A percentile compares a stretch with the other conserved stretches of the same genome.
These are phyloP conservation scores for Dione juno DNA, from an alignment of 2,888 invertebrate genomes.

Conservation along the genomic window DNA sequence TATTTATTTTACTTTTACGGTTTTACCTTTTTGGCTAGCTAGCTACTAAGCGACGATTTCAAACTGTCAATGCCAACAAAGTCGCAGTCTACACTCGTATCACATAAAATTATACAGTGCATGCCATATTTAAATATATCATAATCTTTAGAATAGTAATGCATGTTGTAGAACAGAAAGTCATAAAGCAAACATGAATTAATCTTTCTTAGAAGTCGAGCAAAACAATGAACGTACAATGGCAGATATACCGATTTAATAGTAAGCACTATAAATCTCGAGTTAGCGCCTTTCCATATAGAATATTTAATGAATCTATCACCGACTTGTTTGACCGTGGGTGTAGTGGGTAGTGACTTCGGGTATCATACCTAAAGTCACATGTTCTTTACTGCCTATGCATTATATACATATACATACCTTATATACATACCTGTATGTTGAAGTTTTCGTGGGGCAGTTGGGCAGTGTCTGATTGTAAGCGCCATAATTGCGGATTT, in stretches of 20 bases:
- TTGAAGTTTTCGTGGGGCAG: too few species aligned
- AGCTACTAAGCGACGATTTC: too few species aligned
- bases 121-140: conserved; percentile 3
- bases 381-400: too few species aligned
- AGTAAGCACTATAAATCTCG: conserved; percentile 35
- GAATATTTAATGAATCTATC: conserved; percentile 11
- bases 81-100: too few species aligned
- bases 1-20: too few species aligned
- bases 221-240: conserved; percentile 30
- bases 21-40: too few species aligned
- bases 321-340: background rate
- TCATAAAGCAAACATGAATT: conserved; percentile 21
- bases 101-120: background rate
- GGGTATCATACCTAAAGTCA: too few species aligned
- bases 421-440: too few species aligned
- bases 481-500: too few species aligned
- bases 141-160: background rate
- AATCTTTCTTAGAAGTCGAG: conserved; percentile 24
- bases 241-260: conserved; percentile 29
- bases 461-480: too few species aligned
- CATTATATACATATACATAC: too few species aligned
- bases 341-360: background rate
- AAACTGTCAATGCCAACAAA: too few species aligned
- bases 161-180: background rate
- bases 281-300: conserved; percentile 19